Conservation (phyloP, 2,888 invertebrate species). For the Ophion slaviceki region DNA sequence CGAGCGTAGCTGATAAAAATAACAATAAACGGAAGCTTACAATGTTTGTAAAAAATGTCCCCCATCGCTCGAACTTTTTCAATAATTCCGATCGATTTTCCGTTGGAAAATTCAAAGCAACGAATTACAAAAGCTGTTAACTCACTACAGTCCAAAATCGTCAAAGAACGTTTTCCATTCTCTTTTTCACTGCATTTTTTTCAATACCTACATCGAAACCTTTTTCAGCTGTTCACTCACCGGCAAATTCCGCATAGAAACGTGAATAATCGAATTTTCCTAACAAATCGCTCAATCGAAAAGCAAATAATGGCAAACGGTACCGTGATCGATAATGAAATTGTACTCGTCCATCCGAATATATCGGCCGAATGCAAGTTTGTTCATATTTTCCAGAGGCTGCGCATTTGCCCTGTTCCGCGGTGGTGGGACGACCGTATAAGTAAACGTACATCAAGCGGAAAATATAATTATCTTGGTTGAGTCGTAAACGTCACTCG, state of each 20-base stretch:
- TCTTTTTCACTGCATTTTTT: not conserved
- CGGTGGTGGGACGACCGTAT: slow-evolving; percentile 1
- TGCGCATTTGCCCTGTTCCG: not conserved
- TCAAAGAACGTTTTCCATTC: not conserved
- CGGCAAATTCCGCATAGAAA: not conserved
- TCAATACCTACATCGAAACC: not conserved
- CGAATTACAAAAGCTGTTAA: too few relatives aligned
- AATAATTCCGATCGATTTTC: too few relatives aligned
- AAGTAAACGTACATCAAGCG: slow-evolving; percentile 17
- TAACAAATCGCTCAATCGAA: not conserved
- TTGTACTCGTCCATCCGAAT: not conserved
- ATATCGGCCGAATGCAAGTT: not conserved
- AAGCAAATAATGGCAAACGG: slow-evolving; percentile 20
- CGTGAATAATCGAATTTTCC: not conserved
- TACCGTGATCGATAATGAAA: slow-evolving; percentile 8
- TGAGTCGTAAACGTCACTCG: slow-evolving; percentile 15
- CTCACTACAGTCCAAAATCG: too few relatives aligned
- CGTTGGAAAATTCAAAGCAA: too few relatives aligned
- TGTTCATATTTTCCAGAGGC: not conserved
- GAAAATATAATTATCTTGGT: slow-evolving; percentile 46
- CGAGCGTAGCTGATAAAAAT: too few relatives aligned
- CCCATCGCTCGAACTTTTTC: too few relatives aligned
- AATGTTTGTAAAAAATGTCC: too few relatives aligned
- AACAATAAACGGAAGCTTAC: too few relatives aligned
- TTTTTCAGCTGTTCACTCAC: not conserved